Evolutionary conservation across 2,113 vertebrate genomes (phyloP), one percentile per base, ranked within the genome.

Genomic region (Centrocercus urophasianus): DNA sequence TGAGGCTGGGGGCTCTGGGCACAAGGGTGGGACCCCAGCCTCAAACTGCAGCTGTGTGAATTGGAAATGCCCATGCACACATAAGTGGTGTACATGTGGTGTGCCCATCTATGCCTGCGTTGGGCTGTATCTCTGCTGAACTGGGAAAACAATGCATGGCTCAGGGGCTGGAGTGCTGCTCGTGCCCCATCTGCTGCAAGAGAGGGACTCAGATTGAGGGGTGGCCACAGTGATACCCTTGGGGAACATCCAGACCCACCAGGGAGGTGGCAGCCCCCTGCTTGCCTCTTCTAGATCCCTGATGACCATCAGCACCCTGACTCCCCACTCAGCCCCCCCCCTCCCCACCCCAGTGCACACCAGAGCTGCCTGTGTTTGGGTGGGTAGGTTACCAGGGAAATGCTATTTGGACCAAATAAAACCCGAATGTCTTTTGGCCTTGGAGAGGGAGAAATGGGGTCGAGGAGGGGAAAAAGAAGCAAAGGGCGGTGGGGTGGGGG

Each of bases 241-340:
- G 4, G 22, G 4, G 11, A 52, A 38, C 63, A 18, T 2, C 13
- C 5, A 34, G 27, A 50, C 2, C 45, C 10, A 0, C 4, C 0
- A 1, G 40, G 38, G 2, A 34, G 27, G 16, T 47, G 56, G 54
- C 52, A 56, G 36, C 14, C n/a, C 48, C 48, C 67, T 6, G 13
- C 13, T 42, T 12, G 42, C 30, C 15, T 24, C 16, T 27, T 21
- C 6, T 47, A 8, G 15, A 52, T 60, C 6, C 11, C n/a, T 11
- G 9, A 27, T 36, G 42, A 5, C 47, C 45, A 36, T 54, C 8
- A 8, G 20, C 24, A 6, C 48, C n/a, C 34, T 32, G 9, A 11
- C 5, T 3, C 19, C 24, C 6, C 2, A 12, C 8, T 11, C 60
- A 25, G 17, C 19, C 20, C 7, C 3, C 3, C 16, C 10, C 9